Evolutionary conservation across 2,113 vertebrate genomes (phyloP).

Genomic region (Gnathonemus echidnorhynchus): DNA sequence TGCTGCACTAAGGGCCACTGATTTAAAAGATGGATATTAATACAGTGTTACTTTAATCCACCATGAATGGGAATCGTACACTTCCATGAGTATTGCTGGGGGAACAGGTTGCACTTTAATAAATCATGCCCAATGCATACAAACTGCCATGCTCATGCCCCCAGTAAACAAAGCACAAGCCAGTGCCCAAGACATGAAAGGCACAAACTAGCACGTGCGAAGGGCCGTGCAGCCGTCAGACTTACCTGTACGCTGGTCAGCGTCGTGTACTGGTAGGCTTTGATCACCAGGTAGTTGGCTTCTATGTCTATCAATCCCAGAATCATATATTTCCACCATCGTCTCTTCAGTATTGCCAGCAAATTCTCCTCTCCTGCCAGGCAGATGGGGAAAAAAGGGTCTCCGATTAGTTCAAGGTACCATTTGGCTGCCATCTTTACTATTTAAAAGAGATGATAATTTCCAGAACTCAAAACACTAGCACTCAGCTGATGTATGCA

Average conservation of each 20-base stretch:
- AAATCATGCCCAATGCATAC: not conserved
- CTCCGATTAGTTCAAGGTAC: not conserved
- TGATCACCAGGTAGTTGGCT: slow-evolving; percentile 90
- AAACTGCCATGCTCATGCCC: not conserved
- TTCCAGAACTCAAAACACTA: not conserved
- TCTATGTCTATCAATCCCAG: slow-evolving; percentile 89
- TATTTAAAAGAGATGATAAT: not conserved
- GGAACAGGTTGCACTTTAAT: not conserved
- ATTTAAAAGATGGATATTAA: slow-evolving; percentile 5
- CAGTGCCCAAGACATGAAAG: not conserved
- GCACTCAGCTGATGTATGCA: not conserved
- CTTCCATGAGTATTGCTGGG: not conserved
- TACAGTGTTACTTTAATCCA: slow-evolving; percentile 2
- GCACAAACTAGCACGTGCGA: not conserved
- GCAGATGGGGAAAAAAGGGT: slow-evolving; percentile 14
- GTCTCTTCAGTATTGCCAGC: slow-evolving; percentile 84
- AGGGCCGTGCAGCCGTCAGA: not conserved
- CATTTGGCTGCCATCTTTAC: not conserved
- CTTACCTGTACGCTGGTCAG: slow-evolving; percentile 90
- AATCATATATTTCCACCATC: slow-evolving; percentile 98
- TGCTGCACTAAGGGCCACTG: slow-evolving; percentile 23
- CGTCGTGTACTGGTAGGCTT: slow-evolving; percentile 92
- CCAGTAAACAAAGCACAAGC: not conserved
- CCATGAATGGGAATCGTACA: not conserved
- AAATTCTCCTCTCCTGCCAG: slow-evolving; percentile 84